Base-by-base conservation (phyloP, 2,113 vertebrate species). In the Nothocercus julius region DNA sequence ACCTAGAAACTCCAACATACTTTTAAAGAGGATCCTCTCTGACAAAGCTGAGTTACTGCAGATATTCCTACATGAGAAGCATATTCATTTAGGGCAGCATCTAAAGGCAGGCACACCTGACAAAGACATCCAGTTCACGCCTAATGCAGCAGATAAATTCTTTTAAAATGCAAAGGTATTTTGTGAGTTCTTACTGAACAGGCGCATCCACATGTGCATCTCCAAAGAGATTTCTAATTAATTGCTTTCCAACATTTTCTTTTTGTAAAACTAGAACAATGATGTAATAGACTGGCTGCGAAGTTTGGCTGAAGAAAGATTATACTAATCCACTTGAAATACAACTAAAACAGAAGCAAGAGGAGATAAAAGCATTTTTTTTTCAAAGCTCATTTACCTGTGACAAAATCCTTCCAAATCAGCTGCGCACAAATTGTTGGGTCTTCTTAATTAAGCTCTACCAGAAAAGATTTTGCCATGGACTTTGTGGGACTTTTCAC, bases 291-390 rank as follows among this genome's bases (percentile, higher is more conserved):
- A 72, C 53, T 54, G 36, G 16, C 66, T 78, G 75, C 74, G 75
- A 81, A 92, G 79, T 94, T 96, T 92, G 92, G 64, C 19, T 0
- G 8, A 67, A 82, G 82, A 56, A 74, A 63, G 93, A 94, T 95
- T 95, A 94, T 69, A 91, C 79, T 96, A 91, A 97, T 92, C 83
- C 76, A 91, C 66, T 87, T 93, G 81, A 94, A 95, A 95, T 89
- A 90, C 0, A 20, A 76, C 90, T 95, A 61, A 85, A 90, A 73
- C 90, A 93, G 86, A 81, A 93, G 59, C 38, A 94, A 95, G 58
- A 36, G 73, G 54, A 84, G 82, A 94, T 90, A 91, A 96, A 96
- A 95, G 59, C 58, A 14, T 32, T 68, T 58, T 68, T 79, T 67
- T 49, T 36, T 18, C 38, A 38, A 90, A 96, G 66, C 61, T 66